These are phyloP conservation scores for Potamarius usumacintae DNA, from an alignment of 2,113 vertebrate genomes.

Conservation along the genomic window DNA sequence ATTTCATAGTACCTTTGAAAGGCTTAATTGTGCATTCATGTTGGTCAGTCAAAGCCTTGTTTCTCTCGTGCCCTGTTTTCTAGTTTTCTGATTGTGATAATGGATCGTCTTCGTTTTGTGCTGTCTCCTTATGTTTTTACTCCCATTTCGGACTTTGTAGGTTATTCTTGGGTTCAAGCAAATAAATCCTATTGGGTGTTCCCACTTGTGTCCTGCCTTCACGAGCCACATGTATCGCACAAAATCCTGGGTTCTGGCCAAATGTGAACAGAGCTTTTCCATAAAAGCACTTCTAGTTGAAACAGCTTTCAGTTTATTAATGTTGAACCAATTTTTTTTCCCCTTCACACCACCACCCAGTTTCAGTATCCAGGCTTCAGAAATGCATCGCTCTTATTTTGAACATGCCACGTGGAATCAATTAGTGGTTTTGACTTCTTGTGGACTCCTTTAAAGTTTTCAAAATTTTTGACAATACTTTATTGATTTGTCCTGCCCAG, in stretches of 20 bases:
- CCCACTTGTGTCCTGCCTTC: no score
- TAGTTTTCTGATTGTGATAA: background rate
- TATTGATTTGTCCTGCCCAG: constrained; percentile 64
- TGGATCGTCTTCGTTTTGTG: background rate
- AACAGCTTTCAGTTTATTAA: background rate
- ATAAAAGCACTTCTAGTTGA: background rate
- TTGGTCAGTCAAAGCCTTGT: no score
- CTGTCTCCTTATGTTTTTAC: background rate
- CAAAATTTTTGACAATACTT: background rate
- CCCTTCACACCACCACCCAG: background rate
- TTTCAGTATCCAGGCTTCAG: background rate
- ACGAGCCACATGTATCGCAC: no score
- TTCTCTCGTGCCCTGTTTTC: background rate
- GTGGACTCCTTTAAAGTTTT: background rate
- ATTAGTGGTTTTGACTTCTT: background rate
- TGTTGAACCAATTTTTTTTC: background rate
- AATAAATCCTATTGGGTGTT: no score
- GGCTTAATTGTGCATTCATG: background rate
- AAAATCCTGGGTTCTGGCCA: no score
- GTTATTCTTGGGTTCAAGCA: no score
- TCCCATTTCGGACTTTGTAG: no score
- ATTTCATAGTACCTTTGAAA: background rate
- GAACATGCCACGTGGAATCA: background rate
- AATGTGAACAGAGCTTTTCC: no score
- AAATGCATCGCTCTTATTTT: background rate